phyloP scores from a whole-genome alignment of 2,888 invertebrate genomes.

The Himalopsyche japonica region DNA sequence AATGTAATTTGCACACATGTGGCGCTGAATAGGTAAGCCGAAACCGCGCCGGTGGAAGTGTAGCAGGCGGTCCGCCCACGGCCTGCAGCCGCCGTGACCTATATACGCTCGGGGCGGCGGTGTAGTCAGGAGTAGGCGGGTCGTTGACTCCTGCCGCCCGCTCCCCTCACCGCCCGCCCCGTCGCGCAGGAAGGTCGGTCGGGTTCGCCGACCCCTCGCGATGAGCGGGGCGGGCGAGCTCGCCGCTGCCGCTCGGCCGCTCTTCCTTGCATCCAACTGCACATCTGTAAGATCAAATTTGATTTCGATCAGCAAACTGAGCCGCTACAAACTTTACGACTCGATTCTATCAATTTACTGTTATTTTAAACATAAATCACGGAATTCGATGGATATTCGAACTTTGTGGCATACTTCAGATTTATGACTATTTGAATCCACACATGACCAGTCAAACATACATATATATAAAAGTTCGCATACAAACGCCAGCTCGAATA shows the following conservation, averaged over 20 bases:
- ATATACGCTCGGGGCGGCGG: conserved; percentile 12
- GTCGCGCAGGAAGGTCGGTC: conserved; percentile 29
- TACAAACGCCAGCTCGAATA: no score
- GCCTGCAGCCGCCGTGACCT: conserved; percentile 16
- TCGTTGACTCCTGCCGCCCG: conserved; percentile 1
- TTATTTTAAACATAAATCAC: neutral
- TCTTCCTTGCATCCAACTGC: neutral
- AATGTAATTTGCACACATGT: neutral
- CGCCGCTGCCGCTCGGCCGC: neutral
- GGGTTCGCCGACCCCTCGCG: conserved; percentile 6
- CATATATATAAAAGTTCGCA: no score
- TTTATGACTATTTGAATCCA: no score
- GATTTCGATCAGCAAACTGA: neutral
- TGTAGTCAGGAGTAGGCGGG: neutral
- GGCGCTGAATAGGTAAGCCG: neutral
- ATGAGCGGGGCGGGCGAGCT: neutral
- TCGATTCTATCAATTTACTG: neutral
- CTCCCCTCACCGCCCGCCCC: neutral
- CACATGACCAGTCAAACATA: no score
- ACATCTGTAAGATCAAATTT: neutral
- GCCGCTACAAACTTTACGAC: neutral
- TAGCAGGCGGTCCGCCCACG: neutral
- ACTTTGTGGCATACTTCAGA: neutral
- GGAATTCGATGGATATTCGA: neutral
- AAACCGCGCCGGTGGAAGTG: neutral